Evolutionary conservation across 1,140 invertebrate genomes (phyloP).

Genomic region (Bathynomus jamesi): DNA sequence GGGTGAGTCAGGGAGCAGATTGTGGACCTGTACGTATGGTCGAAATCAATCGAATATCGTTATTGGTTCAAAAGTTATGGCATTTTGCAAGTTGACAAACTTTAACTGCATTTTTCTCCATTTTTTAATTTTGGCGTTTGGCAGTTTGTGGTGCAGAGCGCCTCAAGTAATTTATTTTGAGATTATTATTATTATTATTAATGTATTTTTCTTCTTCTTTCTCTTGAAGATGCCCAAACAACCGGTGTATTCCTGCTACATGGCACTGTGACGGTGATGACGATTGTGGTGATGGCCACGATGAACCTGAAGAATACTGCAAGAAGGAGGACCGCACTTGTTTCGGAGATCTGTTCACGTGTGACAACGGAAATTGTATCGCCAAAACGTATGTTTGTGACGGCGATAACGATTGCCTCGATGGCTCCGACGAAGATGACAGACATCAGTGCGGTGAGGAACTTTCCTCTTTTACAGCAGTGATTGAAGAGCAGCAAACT

Average conservation of each 20-base stretch:
- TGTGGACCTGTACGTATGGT: too few species aligned
- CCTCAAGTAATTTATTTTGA: too few species aligned
- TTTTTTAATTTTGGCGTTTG: too few species aligned
- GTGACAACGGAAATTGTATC: conserved; percentile 88
- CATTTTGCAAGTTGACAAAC: too few species aligned
- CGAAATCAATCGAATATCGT: too few species aligned
- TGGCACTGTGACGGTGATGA: conserved; percentile 89
- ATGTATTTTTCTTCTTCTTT: too few species aligned
- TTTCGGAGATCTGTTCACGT: conserved; percentile 89
- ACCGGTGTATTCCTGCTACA: conserved; percentile 61
- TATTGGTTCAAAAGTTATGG: too few species aligned
- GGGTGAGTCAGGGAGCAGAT: too few species aligned
- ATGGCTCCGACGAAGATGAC: conserved; percentile 83
- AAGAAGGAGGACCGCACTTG: conserved; percentile 89
- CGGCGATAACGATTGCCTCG: conserved; percentile 88
- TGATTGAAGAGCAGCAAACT: too few species aligned
- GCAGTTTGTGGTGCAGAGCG: too few species aligned
- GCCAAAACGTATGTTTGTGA: conserved; percentile 95
- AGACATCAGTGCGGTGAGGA: conserved; percentile 79
- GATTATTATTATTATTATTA: too few species aligned
- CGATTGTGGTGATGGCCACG: conserved; percentile 79
- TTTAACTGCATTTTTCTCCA: too few species aligned
- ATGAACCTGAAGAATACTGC: conserved; percentile 68
- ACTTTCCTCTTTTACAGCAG: conserved; percentile 3
- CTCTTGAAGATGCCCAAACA: conserved; percentile 39